Percentiles rank a stretch among this genome's conserved stretches.
Evolutionary conservation across 2,888 invertebrate genomes (phyloP).

Genomic region (Nomada fucata): DNA sequence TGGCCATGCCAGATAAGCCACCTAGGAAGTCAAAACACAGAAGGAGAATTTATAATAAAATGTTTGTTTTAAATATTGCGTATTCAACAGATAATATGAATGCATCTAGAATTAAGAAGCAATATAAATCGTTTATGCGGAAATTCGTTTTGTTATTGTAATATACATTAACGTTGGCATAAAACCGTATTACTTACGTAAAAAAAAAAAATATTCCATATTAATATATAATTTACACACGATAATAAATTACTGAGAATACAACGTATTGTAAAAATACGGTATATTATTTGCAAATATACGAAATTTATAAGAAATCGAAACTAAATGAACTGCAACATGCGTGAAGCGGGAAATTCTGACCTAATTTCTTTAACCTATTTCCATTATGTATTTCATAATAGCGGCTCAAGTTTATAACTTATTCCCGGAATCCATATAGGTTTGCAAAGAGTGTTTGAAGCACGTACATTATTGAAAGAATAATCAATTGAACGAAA

Average conservation of each 20-base stretch:
- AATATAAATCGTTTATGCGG: neutral
- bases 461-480: neutral
- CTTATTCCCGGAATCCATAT: neutral
- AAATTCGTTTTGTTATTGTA: too few species aligned
- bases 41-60: neutral
- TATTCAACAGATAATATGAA: too few species aligned
- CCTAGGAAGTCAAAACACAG: slow-evolving; percentile 18
- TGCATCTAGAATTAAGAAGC: neutral
- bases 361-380: slow-evolving; percentile 33
- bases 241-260: slow-evolving; percentile 24
- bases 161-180: too few species aligned
- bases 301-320: neutral
- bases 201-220: neutral
- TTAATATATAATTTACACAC: neutral
- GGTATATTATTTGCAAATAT: neutral
- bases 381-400: neutral
- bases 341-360: neutral
- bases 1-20: slow-evolving; percentile 2
- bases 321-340: neutral
- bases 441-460: neutral
- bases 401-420: neutral
- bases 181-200: too few species aligned
- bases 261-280: slow-evolving; percentile 5
- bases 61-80: neutral
- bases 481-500: neutral